Base-by-base conservation (phyloP, 2,888 invertebrate genomes). In the Sphinx pinastri region DNA sequence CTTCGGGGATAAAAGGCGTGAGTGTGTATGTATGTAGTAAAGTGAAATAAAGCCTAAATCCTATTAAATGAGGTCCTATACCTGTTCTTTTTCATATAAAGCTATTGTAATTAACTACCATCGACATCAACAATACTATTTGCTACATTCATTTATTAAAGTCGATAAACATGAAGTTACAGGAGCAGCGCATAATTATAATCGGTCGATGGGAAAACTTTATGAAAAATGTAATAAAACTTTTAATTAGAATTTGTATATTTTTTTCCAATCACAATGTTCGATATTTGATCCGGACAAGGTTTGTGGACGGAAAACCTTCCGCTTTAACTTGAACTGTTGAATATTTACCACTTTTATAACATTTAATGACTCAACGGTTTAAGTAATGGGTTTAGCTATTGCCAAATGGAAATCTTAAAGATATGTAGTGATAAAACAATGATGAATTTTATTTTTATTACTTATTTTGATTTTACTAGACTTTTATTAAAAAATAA, bases 191-290 rank as follows among this genome's bases (percentile, higher is more conserved):
- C 71, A 75, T 25, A n/a, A n/a, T n/a, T 70, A 73, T 58, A 75
- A 77, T 77, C 76, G 45, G 16, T 69, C 77, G 73, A 71, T 73
- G 73, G 73, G 66, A 73, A 77, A 84, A 83, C 78, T 81, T 63
- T 81, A 68, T 55, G 70, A 77, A 76, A 72, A 79, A 75, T 78
- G 76, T 77, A 77, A 81, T 81, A 77, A 77, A 84, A 83, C 76
- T 84, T 84, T 82, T 83, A 84, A 84, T 84, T 83, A 80, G 79
- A 75, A 74, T 76, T 76, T 77, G 71, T 68, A 72, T 74, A n/a
- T 77, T 76, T 79, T 79, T 79, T 77, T 63, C 54, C 74, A 78
- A 71, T 76, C 74, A 75, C 75, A 76, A 80, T 76, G 76, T 71
- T 74, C 71, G 77, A 82, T 78, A 75, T 75, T 76, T 71, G 76